phyloP scores from a whole-genome alignment of 2,797 vertebrate genomes.

The Oceanodroma leucorhoa region DNA sequence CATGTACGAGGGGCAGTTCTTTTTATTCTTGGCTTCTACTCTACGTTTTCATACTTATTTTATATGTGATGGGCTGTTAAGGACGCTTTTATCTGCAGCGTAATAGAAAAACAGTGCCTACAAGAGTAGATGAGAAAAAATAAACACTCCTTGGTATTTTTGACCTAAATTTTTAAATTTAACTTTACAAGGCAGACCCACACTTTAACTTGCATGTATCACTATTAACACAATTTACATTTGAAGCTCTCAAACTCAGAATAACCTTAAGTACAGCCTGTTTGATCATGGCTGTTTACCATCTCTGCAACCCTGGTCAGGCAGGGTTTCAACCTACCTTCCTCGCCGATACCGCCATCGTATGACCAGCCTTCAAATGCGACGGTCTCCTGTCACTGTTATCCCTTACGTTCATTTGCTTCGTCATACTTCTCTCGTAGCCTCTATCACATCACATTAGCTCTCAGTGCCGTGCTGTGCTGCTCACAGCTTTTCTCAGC shows the following conservation, averaged over 20 bases:
- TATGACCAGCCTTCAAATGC: neutral
- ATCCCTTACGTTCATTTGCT: neutral
- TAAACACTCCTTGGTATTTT: neutral
- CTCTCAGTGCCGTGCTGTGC: neutral
- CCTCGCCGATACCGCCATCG: fast-evolving
- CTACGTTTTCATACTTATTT: neutral
- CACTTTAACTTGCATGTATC: neutral
- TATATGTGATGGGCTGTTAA: neutral
- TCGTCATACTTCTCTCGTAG: neutral
- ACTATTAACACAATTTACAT: neutral
- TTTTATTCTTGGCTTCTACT: neutral
- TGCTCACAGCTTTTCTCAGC: neutral
- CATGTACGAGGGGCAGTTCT: neutral
- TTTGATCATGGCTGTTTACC: neutral
- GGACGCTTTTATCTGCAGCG: neutral
- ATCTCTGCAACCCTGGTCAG: neutral
- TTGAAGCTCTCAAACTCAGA: neutral
- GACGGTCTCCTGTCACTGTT: neutral
- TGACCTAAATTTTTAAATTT: neutral
- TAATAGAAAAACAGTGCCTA: neutral
- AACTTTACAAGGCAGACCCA: neutral
- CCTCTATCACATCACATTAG: neutral
- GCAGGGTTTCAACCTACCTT: neutral
- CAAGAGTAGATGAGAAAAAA: neutral
- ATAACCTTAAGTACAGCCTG: neutral